phyloP scores from a whole-genome alignment of 2,888 invertebrate genomes.

The Macaria notata region DNA sequence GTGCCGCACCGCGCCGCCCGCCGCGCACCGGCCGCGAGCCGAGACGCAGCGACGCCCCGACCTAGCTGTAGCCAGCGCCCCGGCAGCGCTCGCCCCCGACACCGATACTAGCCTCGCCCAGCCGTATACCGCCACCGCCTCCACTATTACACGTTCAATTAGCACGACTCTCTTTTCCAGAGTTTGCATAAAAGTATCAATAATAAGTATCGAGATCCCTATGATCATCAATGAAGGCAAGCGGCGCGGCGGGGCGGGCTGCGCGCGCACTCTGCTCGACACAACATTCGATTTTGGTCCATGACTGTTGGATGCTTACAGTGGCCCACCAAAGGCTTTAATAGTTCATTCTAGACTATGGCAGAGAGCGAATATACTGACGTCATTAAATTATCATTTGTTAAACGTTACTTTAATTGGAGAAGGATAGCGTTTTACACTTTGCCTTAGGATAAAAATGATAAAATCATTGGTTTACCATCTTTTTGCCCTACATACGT shows the following conservation, averaged over 20 bases:
- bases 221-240: conserved; percentile 79
- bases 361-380: conserved; percentile 52
- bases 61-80: conserved; percentile 67
- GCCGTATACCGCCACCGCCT: too few relatives aligned
- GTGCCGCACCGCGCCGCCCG: conserved; percentile 68
- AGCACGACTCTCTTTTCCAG: conserved; percentile 26
- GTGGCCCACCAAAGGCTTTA: conserved; percentile 75
- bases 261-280: conserved; percentile 76
- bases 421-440: too few relatives aligned
- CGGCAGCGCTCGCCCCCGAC: conserved; percentile 67
- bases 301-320: conserved; percentile 80
- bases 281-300: conserved; percentile 83
- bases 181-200: conserved; percentile 55
- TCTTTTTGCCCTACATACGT: too few relatives aligned
- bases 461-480: too few relatives aligned
- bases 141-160: conserved; percentile 12
- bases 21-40: conserved; percentile 69
- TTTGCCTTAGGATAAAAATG: too few relatives aligned
- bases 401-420: too few relatives aligned
- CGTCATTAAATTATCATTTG: too few relatives aligned
- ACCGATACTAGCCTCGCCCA: too few relatives aligned
- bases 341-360: conserved; percentile 76
- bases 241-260: conserved; percentile 68
- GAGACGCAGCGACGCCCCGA: conserved; percentile 81
- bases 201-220: conserved; percentile 70